These are phyloP conservation scores for Abramis brama DNA, from an alignment of 2,113 vertebrate genomes.

Conservation along the genomic window DNA sequence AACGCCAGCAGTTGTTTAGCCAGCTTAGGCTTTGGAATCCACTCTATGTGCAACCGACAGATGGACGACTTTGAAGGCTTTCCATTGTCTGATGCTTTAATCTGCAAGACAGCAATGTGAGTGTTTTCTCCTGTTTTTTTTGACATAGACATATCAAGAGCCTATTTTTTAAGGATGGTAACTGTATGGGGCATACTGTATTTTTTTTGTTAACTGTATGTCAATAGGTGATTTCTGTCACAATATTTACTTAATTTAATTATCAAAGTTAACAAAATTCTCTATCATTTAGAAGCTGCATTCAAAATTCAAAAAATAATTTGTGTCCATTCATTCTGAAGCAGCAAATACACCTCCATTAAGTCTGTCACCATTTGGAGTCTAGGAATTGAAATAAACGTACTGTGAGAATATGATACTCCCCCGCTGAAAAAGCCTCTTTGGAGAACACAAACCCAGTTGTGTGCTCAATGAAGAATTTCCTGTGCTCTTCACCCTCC, in stretches of 20 bases:
- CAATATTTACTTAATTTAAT: not conserved
- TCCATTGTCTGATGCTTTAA: conserved; percentile 87
- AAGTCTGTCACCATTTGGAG: not conserved
- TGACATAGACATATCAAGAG: not conserved
- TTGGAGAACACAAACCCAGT: conserved; percentile 84
- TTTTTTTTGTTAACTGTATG: not conserved
- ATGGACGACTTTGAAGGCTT: conserved; percentile 83
- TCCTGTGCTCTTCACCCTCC: conserved; percentile 81
- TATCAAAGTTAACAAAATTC: not conserved
- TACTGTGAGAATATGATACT: conserved; percentile 86
- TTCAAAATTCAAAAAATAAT: conserved; percentile 13
- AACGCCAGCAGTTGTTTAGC: conserved; percentile 76
- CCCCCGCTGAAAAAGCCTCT: conserved; percentile 79
- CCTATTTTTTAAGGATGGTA: not conserved
- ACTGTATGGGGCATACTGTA: not conserved
- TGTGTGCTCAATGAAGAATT: conserved; percentile 84
- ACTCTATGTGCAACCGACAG: conserved; percentile 84
- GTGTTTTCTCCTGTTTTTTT: conserved; percentile 14
- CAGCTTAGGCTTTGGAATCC: conserved; percentile 81
- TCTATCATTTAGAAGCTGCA: not conserved
- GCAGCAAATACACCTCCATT: not conserved
- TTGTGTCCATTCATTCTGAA: not conserved
- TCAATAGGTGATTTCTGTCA: not conserved
- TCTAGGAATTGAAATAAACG: conserved; percentile 33
- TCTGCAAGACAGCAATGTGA: conserved; percentile 68